These are phyloP conservation scores for Hystrix cristata DNA, from an alignment of 2,113 vertebrate genomes.

Conservation along the genomic window DNA sequence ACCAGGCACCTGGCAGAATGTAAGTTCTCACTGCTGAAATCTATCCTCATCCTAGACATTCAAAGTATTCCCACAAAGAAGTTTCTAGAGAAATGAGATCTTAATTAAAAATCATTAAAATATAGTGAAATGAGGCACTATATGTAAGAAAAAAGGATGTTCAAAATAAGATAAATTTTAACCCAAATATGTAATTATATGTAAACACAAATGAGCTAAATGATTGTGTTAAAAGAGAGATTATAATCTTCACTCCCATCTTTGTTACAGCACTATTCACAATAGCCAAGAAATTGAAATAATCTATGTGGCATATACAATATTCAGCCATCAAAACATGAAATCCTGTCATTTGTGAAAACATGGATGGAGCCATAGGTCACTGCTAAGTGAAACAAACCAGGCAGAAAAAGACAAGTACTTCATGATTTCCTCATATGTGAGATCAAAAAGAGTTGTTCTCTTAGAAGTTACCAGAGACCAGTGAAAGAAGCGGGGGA, in stretches of 20 bases:
- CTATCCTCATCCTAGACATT: background rate
- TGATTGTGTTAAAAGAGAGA: slow-evolving; percentile 44
- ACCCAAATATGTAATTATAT: slow-evolving; percentile 42
- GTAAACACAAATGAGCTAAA: slow-evolving; percentile 51
- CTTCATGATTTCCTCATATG: background rate
- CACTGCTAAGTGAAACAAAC: background rate
- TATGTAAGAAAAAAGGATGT: slow-evolving; percentile 19
- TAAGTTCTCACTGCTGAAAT: background rate
- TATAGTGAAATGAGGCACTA: background rate
- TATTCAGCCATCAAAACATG: background rate
- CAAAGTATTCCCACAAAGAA: slow-evolving; percentile 41
- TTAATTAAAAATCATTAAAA: slow-evolving; percentile 50
- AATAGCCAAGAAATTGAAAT: background rate
- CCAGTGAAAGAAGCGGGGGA: background rate
- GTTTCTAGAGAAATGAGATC: slow-evolving; percentile 47
- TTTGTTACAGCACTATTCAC: background rate
- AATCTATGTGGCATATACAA: background rate
- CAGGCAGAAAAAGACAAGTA: background rate
- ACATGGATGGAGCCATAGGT: background rate
- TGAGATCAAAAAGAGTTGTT: background rate
- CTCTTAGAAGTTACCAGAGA: background rate
- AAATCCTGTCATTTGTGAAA: background rate
- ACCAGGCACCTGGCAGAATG: slow-evolving; percentile 47
- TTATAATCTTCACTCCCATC: background rate
- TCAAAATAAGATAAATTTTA: slow-evolving; percentile 46